phyloP scores from a whole-genome alignment of 35 echinoderm and acorn worm species.

The Lytechinus pictus region DNA sequence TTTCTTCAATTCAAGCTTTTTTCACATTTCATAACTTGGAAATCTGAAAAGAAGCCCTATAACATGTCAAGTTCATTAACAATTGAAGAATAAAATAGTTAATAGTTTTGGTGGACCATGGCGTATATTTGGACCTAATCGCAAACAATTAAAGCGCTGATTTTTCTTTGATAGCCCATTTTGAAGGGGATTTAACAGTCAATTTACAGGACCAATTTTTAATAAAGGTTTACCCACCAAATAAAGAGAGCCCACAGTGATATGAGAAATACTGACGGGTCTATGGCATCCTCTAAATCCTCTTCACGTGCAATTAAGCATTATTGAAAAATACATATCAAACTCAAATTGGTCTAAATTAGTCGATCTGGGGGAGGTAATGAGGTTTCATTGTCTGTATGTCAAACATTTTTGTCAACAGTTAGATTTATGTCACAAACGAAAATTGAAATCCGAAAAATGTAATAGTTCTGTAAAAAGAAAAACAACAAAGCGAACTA shows the following conservation, averaged over 20 bases:
- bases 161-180: background rate
- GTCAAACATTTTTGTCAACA: conserved; percentile 26
- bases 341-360: conserved; percentile 25
- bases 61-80: background rate
- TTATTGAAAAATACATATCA: conserved; percentile 18
- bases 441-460: background rate
- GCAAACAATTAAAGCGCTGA: background rate
- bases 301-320: conserved; percentile 41
- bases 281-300: background rate
- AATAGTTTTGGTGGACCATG: background rate
- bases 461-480: background rate
- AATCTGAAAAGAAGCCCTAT: no score
- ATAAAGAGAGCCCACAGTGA: background rate
- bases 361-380: background rate
- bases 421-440: conserved; percentile 35
- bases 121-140: background rate
- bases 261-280: background rate
- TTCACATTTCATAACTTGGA: no score
- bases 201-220: background rate
- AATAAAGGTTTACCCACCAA: background rate
- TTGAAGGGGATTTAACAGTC: background rate
- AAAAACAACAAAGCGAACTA: background rate
- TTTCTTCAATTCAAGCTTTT: no score
- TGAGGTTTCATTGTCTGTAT: conserved; percentile 27
- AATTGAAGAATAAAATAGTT: background rate